A percentile compares a stretch with the other conserved stretches of the same genome.
These are phyloP conservation scores for Calephelis nemesis DNA, from an alignment of 1,140 invertebrate species.

Conservation along the genomic window DNA sequence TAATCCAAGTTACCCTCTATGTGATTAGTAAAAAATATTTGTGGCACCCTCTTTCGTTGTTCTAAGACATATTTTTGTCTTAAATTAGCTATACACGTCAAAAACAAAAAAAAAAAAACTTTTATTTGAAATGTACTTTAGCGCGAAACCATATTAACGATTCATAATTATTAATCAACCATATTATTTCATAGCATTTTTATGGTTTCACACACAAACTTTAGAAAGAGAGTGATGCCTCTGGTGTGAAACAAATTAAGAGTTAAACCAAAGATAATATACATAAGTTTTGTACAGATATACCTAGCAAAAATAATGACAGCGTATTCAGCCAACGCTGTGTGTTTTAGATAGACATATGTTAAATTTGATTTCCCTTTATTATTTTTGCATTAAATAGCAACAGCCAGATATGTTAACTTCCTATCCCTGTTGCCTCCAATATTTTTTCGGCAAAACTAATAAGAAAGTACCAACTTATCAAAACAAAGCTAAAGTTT, in stretches of 20 bases:
- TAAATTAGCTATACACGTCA: neutral
- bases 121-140: neutral
- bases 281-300: neutral
- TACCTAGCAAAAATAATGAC: neutral
- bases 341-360: neutral
- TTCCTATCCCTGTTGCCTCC: too few relatives aligned
- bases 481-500: too few relatives aligned
- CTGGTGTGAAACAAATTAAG: neutral
- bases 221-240: neutral
- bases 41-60: neutral
- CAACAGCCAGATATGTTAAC: too few relatives aligned
- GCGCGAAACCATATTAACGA: neutral
- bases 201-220: neutral
- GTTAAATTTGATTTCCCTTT: too few relatives aligned
- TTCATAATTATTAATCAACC: too few relatives aligned
- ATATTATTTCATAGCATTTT: neutral
- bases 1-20: too few relatives aligned
- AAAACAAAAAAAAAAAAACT: neutral
- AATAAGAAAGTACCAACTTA: too few relatives aligned
- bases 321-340: neutral
- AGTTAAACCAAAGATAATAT: neutral
- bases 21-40: too few relatives aligned
- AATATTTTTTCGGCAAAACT: too few relatives aligned
- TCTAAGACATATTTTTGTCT: neutral
- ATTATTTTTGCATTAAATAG: too few relatives aligned